These are phyloP conservation scores for Hyppa rectilinea DNA, from an alignment of 2,888 invertebrate species.

Conservation along the genomic window DNA sequence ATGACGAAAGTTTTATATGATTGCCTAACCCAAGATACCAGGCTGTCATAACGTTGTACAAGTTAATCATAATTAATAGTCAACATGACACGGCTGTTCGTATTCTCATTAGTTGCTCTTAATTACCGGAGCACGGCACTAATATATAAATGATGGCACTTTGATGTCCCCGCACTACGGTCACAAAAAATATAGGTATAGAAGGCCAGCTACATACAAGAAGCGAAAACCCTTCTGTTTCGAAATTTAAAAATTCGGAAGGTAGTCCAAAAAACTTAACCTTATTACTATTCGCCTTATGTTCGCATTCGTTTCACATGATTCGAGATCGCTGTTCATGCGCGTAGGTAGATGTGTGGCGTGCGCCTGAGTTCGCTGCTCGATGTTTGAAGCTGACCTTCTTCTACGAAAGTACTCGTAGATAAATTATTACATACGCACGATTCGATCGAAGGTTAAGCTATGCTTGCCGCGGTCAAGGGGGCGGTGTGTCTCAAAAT, in stretches of 20 bases:
- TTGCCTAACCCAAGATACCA: slow-evolving; percentile 32
- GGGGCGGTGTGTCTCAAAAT: too few species aligned
- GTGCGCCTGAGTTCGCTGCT: neutral
- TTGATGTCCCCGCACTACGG: slow-evolving; percentile 53
- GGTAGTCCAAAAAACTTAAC: neutral
- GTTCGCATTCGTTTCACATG: neutral
- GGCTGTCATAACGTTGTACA: slow-evolving; percentile 37
- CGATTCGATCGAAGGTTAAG: too few species aligned
- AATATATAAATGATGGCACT: slow-evolving; percentile 70
- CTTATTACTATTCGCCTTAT: too few species aligned
- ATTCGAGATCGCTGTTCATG: neutral
- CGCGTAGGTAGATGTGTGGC: neutral
- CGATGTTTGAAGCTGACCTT: neutral
- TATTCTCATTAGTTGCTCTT: slow-evolving; percentile 65
- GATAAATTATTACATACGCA: too few species aligned
- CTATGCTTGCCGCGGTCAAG: too few species aligned
- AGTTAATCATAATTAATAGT: slow-evolving; percentile 66
- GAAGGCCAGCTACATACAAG: neutral
- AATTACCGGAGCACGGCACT: slow-evolving; percentile 63
- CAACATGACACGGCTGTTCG: slow-evolving; percentile 65
- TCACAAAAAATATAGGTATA: neutral
- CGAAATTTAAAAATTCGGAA: neutral
- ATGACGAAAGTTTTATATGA: slow-evolving; percentile 33
- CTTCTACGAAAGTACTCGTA: too few species aligned
- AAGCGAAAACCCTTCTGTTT: neutral